Percentiles rank a stretch among this genome's conserved stretches.
Conservation (phyloP, 2,113 vertebrate species). For the Stegostoma tigrinum region DNA sequence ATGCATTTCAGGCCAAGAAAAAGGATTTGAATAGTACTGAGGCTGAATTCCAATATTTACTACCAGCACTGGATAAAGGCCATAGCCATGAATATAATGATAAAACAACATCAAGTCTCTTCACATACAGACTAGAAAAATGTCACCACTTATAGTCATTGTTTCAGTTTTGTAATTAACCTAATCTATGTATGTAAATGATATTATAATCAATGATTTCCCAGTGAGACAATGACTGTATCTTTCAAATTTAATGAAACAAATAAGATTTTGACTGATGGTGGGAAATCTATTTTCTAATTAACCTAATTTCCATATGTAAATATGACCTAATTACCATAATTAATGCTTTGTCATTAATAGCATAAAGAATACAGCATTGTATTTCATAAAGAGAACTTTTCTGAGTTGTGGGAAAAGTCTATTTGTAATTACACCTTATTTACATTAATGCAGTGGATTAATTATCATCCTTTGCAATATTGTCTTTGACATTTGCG, state of each 20-base stretch:
- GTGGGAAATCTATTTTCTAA: conserved; percentile 35
- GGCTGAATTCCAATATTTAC: not conserved
- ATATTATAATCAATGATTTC: conserved; percentile 29
- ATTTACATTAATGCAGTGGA: not conserved
- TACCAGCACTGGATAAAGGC: not conserved
- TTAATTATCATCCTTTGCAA: conserved; percentile 14
- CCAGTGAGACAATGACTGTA: not conserved
- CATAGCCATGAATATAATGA: not conserved
- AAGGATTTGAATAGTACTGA: not conserved
- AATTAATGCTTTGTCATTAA: conserved; percentile 22
- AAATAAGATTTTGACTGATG: not conserved
- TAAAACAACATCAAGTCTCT: not conserved
- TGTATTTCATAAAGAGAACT: not conserved
- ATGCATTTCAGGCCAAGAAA: not conserved
- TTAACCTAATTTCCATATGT: conserved; percentile 36
- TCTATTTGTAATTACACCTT: conserved; percentile 31
- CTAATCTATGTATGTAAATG: not conserved
- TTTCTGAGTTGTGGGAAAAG: conserved; percentile 32
- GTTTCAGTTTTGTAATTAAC: conserved; percentile 16
- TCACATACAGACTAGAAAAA: not conserved
- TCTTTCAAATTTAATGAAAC: conserved; percentile 25
- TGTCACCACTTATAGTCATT: not conserved
- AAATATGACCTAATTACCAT: conserved; percentile 35
- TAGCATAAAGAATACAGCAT: conserved; percentile 16
- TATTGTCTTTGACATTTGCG: not conserved